Evolutionary conservation across 2,888 invertebrate species (phyloP).

Genomic region (Papilio gigon): DNA sequence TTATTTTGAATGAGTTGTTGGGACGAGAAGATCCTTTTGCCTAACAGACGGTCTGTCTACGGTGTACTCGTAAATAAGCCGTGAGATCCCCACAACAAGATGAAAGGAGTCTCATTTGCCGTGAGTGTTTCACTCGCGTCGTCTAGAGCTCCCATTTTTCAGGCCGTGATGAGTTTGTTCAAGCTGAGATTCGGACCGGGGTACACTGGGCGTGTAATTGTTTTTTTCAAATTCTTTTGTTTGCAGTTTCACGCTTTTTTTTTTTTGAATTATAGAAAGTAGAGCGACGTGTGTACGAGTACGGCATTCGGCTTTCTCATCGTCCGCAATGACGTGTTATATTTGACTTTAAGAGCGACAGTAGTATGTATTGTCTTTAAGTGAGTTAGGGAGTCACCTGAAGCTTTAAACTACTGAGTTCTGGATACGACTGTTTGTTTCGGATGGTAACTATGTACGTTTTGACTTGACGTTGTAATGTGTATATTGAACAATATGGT

Average conservation of each 20-base stretch:
- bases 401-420: too few species aligned
- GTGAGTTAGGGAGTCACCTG: too few species aligned
- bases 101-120: slow-evolving; percentile 72
- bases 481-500: too few species aligned
- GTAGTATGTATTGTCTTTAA: too few species aligned
- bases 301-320: too few species aligned
- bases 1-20: slow-evolving; percentile 44
- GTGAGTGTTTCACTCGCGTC: slow-evolving; percentile 59
- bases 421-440: too few species aligned
- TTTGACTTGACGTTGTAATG: too few species aligned
- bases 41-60: slow-evolving; percentile 38
- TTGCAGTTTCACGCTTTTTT: neutral
- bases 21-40: slow-evolving; percentile 38
- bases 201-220: slow-evolving; percentile 47
- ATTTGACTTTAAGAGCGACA: too few species aligned
- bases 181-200: slow-evolving; percentile 48
- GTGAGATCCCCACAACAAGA: slow-evolving; percentile 46
- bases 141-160: slow-evolving; percentile 65
- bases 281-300: too few species aligned
- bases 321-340: too few species aligned
- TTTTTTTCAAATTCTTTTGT: slow-evolving; percentile 21
- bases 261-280: too few species aligned
- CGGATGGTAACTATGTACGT: too few species aligned
- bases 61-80: slow-evolving; percentile 56
- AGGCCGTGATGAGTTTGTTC: slow-evolving; percentile 63